Conservation (phyloP, 2,888 invertebrate species). For the Megastigmus dorsalis region DNA sequence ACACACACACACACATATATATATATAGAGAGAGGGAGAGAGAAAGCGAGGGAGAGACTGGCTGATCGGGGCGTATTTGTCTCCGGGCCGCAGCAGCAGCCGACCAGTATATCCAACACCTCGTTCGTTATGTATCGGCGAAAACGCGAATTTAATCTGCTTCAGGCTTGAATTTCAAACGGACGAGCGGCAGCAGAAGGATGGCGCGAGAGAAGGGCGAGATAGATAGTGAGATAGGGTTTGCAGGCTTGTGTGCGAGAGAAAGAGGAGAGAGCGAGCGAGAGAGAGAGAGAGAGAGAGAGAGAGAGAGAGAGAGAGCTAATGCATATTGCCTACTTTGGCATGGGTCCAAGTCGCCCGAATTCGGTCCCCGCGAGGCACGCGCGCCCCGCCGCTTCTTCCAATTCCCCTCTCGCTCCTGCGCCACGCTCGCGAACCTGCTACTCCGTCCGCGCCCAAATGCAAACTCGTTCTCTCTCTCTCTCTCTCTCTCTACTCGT, state of each 20-base stretch:
- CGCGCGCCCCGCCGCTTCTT: conserved; percentile 17
- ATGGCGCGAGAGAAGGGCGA: background rate
- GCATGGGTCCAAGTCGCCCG: conserved; percentile 67
- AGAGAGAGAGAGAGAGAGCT: conserved; percentile 56
- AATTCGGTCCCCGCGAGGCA: conserved; percentile 45
- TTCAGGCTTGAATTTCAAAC: conserved; percentile 71
- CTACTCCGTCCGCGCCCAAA: conserved; percentile 53
- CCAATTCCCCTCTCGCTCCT: background rate
- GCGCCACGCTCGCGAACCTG: no score
- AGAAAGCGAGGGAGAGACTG: no score
- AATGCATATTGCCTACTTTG: conserved; percentile 71
- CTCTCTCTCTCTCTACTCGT: conserved; percentile 55
- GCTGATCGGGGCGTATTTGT: no score
- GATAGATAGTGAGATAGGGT: background rate
- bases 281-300: background rate
- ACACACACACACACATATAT: no score
- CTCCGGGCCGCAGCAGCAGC: no score
- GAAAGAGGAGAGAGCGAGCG: background rate
- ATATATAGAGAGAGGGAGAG: no score
- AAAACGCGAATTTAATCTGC: conserved; percentile 69
- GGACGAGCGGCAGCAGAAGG: no score
- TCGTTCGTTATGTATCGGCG: conserved; percentile 58
- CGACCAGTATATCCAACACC: no score
- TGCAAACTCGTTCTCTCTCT: conserved; percentile 67
- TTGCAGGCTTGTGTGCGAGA: background rate